Conservation (phyloP, 2,888 invertebrate species). For the Epicampocera succincta region DNA sequence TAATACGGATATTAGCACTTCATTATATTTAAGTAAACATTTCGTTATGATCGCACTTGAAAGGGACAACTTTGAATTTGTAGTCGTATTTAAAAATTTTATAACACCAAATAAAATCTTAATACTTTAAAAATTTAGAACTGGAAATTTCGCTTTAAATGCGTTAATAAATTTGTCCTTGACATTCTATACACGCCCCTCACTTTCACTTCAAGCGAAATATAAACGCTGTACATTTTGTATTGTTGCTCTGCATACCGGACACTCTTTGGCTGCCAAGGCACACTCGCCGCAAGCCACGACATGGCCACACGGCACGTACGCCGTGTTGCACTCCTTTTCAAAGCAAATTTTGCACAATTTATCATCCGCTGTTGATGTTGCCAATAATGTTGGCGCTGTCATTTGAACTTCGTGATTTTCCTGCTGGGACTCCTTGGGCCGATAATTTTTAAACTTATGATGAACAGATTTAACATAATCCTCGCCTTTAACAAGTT, state of each 20-base stretch:
- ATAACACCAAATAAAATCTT: constrained; percentile 7
- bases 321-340: constrained; percentile 93
- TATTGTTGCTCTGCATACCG: constrained; percentile 91
- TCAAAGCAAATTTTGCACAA: constrained; percentile 96
- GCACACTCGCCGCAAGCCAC: constrained; percentile 96
- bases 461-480: constrained; percentile 84
- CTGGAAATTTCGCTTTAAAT: not conserved
- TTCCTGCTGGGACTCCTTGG: constrained; percentile 1
- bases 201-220: constrained; percentile 77
- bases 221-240: constrained; percentile 82
- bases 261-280: constrained; percentile 91
- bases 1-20: no score
- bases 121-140: not conserved
- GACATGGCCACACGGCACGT: constrained; percentile 97
- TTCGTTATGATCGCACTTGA: no score
- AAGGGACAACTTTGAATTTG: not conserved
- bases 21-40: no score
- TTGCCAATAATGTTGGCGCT: not conserved
- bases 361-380: constrained; percentile 82
- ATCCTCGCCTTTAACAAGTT: constrained; percentile 89
- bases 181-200: no score
- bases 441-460: constrained; percentile 71
- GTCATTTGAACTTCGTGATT: constrained; percentile 20
- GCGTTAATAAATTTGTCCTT: not conserved
- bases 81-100: constrained; percentile 4